Conservation (phyloP, 2,113 vertebrate species). For the Chaetodon auriga region DNA sequence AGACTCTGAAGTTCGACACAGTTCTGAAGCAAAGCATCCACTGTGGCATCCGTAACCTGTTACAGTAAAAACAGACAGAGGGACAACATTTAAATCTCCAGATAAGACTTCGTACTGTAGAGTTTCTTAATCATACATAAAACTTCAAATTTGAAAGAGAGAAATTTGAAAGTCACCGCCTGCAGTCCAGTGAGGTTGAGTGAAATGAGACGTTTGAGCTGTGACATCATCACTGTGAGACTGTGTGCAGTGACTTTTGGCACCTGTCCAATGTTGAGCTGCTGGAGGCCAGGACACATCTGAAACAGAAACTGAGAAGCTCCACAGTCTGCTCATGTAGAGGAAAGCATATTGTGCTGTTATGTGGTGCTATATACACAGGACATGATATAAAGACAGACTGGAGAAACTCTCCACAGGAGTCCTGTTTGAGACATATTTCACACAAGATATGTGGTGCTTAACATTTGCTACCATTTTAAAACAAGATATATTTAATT, state of each 20-base stretch:
- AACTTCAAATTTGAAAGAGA: neutral
- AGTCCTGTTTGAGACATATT: neutral
- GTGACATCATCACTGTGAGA: conserved; percentile 63
- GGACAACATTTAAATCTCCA: neutral
- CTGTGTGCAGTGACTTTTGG: conserved; percentile 69
- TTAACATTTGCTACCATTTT: neutral
- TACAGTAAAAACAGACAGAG: neutral
- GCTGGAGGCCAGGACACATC: conserved; percentile 59
- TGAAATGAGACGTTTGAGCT: conserved; percentile 60
- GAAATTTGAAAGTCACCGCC: conserved; percentile 57
- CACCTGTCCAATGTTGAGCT: conserved; percentile 72
- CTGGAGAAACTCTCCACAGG: neutral
- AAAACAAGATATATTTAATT: neutral
- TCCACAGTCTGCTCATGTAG: neutral
- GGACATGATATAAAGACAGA: neutral
- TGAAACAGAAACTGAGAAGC: conserved; percentile 10
- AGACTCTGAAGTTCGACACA: conserved; percentile 69
- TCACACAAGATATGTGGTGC: neutral
- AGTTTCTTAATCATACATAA: neutral
- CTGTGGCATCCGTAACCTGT: conserved; percentile 65
- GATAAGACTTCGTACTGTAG: neutral
- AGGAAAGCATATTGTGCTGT: neutral
- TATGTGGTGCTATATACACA: neutral
- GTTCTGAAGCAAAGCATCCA: conserved; percentile 69
- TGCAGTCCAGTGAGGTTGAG: conserved; percentile 75